Conservation (phyloP, 2,113 vertebrate species). For the Neotoma lepida region DNA sequence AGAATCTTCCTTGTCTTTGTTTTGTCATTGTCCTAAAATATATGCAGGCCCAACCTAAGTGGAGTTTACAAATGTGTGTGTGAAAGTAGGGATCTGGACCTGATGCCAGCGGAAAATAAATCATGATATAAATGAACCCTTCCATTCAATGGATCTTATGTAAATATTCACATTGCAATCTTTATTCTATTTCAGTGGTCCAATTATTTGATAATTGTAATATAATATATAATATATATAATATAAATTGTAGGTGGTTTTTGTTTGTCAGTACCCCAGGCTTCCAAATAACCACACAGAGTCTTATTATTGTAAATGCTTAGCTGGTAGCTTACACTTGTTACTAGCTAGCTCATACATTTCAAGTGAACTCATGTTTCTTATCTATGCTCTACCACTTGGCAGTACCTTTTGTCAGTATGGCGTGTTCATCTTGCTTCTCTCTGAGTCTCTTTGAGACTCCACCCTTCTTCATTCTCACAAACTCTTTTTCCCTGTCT, state of each 20-base stretch:
- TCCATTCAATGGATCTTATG: not conserved
- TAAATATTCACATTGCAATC: not conserved
- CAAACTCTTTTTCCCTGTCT: not conserved
- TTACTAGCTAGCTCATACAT: not conserved
- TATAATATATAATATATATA: not conserved
- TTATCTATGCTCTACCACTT: not conserved
- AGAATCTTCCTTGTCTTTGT: not conserved
- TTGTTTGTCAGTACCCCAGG: not conserved
- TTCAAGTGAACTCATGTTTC: not conserved
- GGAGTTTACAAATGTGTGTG: not conserved
- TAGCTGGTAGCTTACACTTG: not conserved
- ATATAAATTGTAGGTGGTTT: not conserved
- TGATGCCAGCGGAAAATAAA: not conserved
- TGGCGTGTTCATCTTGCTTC: not conserved
- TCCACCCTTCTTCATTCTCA: not conserved
- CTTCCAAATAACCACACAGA: not conserved
- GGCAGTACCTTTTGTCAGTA: not conserved
- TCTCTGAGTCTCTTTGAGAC: not conserved
- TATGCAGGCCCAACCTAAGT: not conserved
- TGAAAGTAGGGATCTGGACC: not conserved
- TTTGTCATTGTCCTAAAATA: not conserved
- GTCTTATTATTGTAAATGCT: not conserved
- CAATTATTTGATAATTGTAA: not conserved
- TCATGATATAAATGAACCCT: not conserved
- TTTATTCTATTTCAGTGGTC: constrained; percentile 33